These are phyloP conservation scores for Phrynocephalus vlangalii DNA, from an alignment of 2,797 vertebrate species.

Conservation along the genomic window DNA sequence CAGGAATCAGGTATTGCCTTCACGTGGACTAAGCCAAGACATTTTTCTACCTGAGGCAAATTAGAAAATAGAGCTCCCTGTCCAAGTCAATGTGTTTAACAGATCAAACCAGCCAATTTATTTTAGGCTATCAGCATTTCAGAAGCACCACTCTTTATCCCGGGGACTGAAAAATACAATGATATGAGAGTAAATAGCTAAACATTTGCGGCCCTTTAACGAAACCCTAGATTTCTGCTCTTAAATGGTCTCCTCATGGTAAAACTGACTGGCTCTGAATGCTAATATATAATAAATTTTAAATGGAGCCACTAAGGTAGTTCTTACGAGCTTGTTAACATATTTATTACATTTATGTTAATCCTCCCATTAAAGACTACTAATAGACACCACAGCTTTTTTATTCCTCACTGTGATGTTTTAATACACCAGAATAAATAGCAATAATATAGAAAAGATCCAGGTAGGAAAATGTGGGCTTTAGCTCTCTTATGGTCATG, in stretches of 20 bases:
- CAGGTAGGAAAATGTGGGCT: constrained; percentile 7
- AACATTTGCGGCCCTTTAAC: neutral
- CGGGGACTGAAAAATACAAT: neutral
- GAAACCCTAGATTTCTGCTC: neutral
- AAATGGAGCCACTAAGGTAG: neutral
- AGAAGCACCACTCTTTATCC: neutral
- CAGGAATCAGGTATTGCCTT: neutral
- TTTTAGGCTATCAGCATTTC: neutral
- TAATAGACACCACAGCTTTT: neutral
- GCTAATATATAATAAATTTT: neutral
- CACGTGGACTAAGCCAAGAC: neutral
- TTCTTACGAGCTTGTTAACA: neutral
- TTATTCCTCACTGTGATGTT: accelerated
- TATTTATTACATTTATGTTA: neutral
- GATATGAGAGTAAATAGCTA: neutral
- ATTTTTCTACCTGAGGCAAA: neutral
- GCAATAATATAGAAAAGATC: neutral
- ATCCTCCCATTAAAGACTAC: neutral
- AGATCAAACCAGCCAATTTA: neutral
- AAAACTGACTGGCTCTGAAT: neutral
- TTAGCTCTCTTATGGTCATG: constrained; percentile 42
- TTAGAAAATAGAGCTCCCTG: too few relatives aligned
- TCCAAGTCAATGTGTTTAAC: neutral
- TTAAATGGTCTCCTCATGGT: neutral
- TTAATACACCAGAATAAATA: neutral